Conservation (phyloP, 2,113 vertebrate genomes). For the Pedetes capensis region DNA sequence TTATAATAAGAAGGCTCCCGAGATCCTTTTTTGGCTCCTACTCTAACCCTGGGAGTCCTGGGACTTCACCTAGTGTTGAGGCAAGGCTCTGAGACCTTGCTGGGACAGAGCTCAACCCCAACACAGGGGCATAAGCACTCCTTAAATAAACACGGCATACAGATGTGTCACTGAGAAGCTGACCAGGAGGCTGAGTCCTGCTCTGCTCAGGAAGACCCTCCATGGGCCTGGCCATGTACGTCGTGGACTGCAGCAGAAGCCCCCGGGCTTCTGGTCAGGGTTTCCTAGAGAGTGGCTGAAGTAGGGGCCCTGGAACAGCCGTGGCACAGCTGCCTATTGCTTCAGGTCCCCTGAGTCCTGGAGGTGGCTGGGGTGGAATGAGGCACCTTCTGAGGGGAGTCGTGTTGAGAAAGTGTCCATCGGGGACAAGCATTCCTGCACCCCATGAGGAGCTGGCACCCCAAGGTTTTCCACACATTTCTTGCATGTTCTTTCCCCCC, state of each 20-base stretch:
- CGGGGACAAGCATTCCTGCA: fast-evolving
- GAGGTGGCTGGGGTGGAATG: too few species aligned
- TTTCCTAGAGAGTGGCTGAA: not conserved
- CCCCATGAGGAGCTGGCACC: not conserved
- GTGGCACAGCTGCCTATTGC: fast-evolving
- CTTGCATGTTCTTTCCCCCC: not conserved
- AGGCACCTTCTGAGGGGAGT: not conserved
- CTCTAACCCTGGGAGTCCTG: too few species aligned
- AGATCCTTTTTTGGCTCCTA: too few species aligned
- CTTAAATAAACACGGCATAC: not conserved
- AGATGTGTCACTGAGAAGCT: too few species aligned
- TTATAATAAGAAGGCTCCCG: too few species aligned
- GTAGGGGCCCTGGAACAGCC: fast-evolving
- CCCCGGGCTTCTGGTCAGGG: not conserved
- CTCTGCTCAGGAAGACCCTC: not conserved
- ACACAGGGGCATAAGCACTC: not conserved
- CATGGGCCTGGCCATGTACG: not conserved
- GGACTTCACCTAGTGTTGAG: too few species aligned
- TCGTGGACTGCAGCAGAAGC: fast-evolving
- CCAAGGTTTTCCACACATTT: too few species aligned
- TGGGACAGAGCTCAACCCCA: too few species aligned
- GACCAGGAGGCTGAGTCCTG: too few species aligned
- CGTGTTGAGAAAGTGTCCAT: fast-evolving
- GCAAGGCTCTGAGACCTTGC: too few species aligned
- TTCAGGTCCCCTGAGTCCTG: not conserved